Evolutionary conservation across 1,140 invertebrate species (phyloP), one percentile per base, ranked within the genome.

Genomic region (Anoplolepis gracilipes): DNA sequence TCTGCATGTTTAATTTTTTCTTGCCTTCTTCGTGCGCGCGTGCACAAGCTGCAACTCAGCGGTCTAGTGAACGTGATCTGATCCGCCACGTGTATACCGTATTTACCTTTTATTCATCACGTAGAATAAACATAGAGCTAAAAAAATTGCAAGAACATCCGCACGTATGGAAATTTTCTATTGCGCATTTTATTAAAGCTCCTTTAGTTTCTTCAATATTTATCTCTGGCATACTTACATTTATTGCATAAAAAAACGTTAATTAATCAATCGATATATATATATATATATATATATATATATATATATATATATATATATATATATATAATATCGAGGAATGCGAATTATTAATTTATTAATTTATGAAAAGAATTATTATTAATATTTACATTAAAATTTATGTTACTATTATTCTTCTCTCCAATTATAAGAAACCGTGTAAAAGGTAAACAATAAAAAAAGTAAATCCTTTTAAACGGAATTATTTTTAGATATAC

Each of bases 1-100:
- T 87, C 67, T 70, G 88, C 87, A 88, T 88, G 59, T 86, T 86
- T 78, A 89, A 84, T 84, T 89, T 89, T 88, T 89, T 85, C 73
- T 79, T 73, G 53, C 46, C 30, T 75, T 57, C 67, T 64, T 62
- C 73, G 36, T n/a, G 61, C 70, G 62, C 64, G 70, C 67, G 57
- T 67, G 55, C 70, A 49, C 53, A 57, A 72, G 25, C 25, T 82
- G 36, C 28, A 69, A 73, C 67, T 36, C 46, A 22, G 46, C 36
- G 33, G 69, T 75, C 36, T 33, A 13, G 13, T n/a, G 19, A 67
- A 86, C 87, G 87, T 86, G 84, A 86, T 86, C 87, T 28, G 57
- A 77, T 73, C 65, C 30, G 2, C 30, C 11, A 61, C 25, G 49
- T 46, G 53, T 46, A 33, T 28, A 46, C 22, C 55, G 36, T 36